phyloP scores from a whole-genome alignment of 2,113 vertebrate genomes.

The Galeopterus variegatus region DNA sequence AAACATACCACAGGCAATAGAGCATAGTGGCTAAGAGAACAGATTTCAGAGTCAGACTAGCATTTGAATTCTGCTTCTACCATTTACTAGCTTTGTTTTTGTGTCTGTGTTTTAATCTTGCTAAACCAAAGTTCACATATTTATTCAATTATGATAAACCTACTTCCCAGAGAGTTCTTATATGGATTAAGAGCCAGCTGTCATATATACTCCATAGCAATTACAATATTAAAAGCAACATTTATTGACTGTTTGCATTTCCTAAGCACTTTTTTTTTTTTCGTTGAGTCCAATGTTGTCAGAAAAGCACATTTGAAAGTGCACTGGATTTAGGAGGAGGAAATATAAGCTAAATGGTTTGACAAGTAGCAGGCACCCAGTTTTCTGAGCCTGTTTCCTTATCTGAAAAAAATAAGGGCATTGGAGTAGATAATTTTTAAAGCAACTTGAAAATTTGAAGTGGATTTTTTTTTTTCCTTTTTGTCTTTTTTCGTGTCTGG shows the following conservation, averaged over 20 bases:
- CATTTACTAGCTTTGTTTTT: not conserved
- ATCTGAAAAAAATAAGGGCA: not conserved
- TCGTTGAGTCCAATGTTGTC: not conserved
- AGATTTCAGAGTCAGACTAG: not conserved
- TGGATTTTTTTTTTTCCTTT: too few species aligned
- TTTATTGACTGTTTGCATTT: not conserved
- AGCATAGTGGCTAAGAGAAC: not conserved
- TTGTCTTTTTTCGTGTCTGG: too few species aligned
- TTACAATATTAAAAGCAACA: not conserved
- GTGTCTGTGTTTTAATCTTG: not conserved
- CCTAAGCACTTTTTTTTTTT: not conserved
- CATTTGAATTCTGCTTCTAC: not conserved
- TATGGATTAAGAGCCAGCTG: not conserved
- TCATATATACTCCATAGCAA: not conserved
- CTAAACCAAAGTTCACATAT: not conserved
- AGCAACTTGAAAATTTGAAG: not conserved
- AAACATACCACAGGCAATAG: not conserved
- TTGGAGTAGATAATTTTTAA: not conserved
- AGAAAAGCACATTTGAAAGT: not conserved
- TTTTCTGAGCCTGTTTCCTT: not conserved
- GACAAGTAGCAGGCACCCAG: not conserved
- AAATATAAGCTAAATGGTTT: not conserved
- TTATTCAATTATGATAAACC: not conserved
- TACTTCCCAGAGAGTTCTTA: conserved; percentile 8
- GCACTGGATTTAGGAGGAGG: not conserved